Conservation (phyloP, 2,797 vertebrate genomes). For the Pipistrellus nathusii region DNA sequence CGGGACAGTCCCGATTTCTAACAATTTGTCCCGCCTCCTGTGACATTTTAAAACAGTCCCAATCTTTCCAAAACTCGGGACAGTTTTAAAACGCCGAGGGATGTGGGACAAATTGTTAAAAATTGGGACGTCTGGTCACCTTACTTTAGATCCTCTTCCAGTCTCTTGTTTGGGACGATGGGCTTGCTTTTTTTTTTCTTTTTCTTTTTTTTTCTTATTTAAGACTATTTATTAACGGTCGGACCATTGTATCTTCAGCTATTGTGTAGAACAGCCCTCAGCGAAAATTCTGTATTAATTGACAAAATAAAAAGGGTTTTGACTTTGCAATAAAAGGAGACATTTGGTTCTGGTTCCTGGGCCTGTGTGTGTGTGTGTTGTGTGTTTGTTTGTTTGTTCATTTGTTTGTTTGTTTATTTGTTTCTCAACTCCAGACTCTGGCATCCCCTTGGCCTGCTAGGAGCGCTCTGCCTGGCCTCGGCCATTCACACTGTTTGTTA, state of each 20-base stretch:
- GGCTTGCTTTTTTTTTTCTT: slow-evolving; percentile 82
- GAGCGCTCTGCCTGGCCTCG: neutral
- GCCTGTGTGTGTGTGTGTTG: slow-evolving; percentile 65
- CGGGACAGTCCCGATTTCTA: no score
- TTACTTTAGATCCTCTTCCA: slow-evolving; percentile 76
- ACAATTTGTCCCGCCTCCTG: no score
- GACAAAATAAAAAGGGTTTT: slow-evolving; percentile 91
- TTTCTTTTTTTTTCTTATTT: slow-evolving; percentile 92
- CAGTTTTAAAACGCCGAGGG: no score
- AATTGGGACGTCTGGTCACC: no score
- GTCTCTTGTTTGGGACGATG: slow-evolving; percentile 73
- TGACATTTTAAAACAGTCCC: no score
- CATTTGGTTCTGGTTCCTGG: slow-evolving; percentile 67
- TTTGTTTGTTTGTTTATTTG: slow-evolving; percentile 77
- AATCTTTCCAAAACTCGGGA: no score
- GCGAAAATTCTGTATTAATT: slow-evolving; percentile 92
- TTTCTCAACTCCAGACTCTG: neutral
- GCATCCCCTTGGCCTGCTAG: neutral
- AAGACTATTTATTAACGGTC: slow-evolving; percentile 92
- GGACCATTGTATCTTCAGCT: slow-evolving; percentile 84
- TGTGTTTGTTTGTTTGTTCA: slow-evolving; percentile 64
- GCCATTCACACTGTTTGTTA: neutral
- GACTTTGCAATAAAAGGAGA: slow-evolving; percentile 85
- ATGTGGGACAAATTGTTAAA: no score
- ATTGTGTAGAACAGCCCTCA: slow-evolving; percentile 84